Evolutionary conservation across 2,797 vertebrate species (phyloP).

Genomic region (Anguilla marmorata): DNA sequence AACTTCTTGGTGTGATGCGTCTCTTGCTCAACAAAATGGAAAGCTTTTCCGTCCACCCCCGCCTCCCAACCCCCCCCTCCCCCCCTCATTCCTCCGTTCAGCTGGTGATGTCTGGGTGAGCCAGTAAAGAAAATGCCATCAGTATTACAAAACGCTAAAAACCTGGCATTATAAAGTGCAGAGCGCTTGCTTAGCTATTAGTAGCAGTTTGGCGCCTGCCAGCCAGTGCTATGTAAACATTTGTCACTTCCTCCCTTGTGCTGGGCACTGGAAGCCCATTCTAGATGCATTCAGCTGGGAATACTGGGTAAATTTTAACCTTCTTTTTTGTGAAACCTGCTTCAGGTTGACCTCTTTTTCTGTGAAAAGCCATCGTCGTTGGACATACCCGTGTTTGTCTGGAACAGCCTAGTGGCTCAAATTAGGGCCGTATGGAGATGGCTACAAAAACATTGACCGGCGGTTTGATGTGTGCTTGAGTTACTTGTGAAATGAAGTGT

Average conservation of each 20-base stretch:
- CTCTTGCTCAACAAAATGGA: neutral
- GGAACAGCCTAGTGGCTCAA: neutral
- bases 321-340: neutral
- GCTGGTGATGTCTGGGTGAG: constrained; percentile 17
- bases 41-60: neutral
- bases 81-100: neutral
- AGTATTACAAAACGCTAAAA: neutral
- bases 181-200: neutral
- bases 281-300: neutral
- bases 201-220: neutral
- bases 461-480: neutral
- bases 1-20: neutral
- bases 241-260: neutral
- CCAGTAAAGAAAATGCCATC: constrained; percentile 13
- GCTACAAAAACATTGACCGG: neutral
- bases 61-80: neutral
- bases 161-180: neutral
- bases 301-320: constrained; percentile 10
- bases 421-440: neutral
- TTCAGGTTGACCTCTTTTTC: neutral
- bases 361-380: neutral
- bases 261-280: neutral
- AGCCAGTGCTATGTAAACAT: constrained; percentile 22
- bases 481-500: constrained; percentile 35
- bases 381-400: too few relatives aligned